Conservation (phyloP, 2,888 invertebrate genomes). For the Brachypterus glaber region DNA sequence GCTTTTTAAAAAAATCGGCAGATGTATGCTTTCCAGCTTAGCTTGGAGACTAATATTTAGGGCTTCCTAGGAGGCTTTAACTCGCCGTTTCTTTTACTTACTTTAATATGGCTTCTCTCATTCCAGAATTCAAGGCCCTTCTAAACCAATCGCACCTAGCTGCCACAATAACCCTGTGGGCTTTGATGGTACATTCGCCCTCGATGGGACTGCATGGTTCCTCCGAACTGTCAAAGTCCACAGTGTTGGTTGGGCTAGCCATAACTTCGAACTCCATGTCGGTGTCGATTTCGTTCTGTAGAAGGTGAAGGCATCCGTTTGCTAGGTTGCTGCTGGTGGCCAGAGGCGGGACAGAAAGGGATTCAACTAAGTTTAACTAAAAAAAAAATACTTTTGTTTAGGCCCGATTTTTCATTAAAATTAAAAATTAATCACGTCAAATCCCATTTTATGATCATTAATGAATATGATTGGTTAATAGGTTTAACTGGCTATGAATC, state of each 20-base stretch:
- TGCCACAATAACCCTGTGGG: slow-evolving; percentile 58
- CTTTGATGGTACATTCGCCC: slow-evolving; percentile 39
- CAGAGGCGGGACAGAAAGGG: slow-evolving; percentile 51
- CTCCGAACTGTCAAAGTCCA: slow-evolving; percentile 12
- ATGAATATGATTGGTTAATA: no score
- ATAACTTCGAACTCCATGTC: slow-evolving; percentile 59
- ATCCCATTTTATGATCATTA: no score
- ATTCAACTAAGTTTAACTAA: slow-evolving; percentile 50
- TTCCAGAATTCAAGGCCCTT: slow-evolving; percentile 57
- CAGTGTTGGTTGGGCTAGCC: slow-evolving; percentile 15
- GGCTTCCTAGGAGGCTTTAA: no score
- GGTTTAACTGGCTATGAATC: no score
- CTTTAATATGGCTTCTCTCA: slow-evolving; percentile 62
- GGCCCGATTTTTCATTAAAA: neutral
- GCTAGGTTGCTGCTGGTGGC: slow-evolving; percentile 49
- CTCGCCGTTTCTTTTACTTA: no score
- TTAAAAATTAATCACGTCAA: neutral
- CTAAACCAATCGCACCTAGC: slow-evolving; percentile 62
- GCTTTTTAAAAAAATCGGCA: no score
- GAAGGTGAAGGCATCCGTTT: slow-evolving; percentile 47
- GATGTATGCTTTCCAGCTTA: no score
- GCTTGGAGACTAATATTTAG: no score
- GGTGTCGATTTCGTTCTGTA: slow-evolving; percentile 46
- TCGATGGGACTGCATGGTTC: slow-evolving; percentile 22
- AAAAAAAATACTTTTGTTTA: no score